phyloP scores from a whole-genome alignment of 2,888 invertebrate genomes.

The Drosophila stalkeri region DNA sequence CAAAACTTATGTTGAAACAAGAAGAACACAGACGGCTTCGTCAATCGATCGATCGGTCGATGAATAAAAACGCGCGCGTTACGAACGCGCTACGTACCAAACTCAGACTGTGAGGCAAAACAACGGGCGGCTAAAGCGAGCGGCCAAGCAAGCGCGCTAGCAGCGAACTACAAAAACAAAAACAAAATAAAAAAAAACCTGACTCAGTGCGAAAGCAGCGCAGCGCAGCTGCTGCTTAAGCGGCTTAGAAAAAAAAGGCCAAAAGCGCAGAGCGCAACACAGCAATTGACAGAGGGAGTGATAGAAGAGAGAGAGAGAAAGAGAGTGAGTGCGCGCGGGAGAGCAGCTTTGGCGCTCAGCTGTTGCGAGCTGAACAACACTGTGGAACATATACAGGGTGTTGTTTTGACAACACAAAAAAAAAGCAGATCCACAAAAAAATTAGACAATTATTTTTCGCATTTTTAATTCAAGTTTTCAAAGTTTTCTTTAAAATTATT shows the following conservation, averaged over 20 bases:
- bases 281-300: neutral
- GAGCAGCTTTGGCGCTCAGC: slow-evolving; percentile 40
- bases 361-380: slow-evolving; percentile 33
- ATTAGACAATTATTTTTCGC: neutral
- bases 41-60: slow-evolving; percentile 20
- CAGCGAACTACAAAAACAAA: slow-evolving; percentile 30
- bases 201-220: slow-evolving; percentile 45
- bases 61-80: slow-evolving; percentile 63
- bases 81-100: slow-evolving; percentile 73
- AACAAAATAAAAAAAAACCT: slow-evolving; percentile 13
- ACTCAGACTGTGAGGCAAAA: slow-evolving; percentile 58
- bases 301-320: slow-evolving; percentile 41
- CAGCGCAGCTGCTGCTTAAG: slow-evolving; percentile 42
- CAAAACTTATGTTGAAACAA: slow-evolving; percentile 5
- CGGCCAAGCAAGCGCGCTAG: slow-evolving; percentile 30
- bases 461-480: too few relatives aligned
- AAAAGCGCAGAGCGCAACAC: slow-evolving; percentile 25
- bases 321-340: neutral
- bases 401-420: neutral
- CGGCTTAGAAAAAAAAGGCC: slow-evolving; percentile 51
- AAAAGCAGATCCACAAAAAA: neutral
- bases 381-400: slow-evolving; percentile 28
- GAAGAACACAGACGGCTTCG: slow-evolving; percentile 14
- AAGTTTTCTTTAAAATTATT: too few relatives aligned
- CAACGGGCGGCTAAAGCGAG: slow-evolving; percentile 22